These are phyloP conservation scores for Aptenodytes patagonicus DNA, from an alignment of 2,113 vertebrate species.

Conservation along the genomic window DNA sequence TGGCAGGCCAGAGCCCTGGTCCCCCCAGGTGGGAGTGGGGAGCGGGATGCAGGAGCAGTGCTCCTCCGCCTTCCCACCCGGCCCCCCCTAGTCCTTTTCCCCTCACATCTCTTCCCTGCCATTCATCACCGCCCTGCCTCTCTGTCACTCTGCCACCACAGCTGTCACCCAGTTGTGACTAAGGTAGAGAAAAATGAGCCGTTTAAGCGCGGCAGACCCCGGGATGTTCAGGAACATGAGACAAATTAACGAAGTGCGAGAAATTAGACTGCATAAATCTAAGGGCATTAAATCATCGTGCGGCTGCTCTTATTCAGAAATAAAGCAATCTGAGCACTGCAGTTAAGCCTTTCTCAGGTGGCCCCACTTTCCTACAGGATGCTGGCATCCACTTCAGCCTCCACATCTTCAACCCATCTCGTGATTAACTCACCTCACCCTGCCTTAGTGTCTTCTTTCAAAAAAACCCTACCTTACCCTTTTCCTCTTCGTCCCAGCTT, in stretches of 20 bases:
- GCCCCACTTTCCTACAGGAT: fast-evolving
- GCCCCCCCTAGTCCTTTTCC: background rate
- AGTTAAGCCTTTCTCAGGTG: background rate
- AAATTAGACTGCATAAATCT: constrained; percentile 35
- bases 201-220: background rate
- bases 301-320: background rate
- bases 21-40: background rate
- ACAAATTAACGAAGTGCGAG: constrained; percentile 17
- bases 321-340: background rate
- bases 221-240: background rate
- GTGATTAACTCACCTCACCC: background rate
- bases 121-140: background rate
- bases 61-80: background rate
- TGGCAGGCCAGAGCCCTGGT: too few relatives aligned
- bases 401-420: background rate
- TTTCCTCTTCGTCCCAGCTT: background rate
- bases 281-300: background rate
- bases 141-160: background rate
- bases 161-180: background rate
- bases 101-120: background rate
- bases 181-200: background rate
- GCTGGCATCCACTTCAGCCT: background rate
- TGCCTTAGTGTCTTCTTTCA: background rate
- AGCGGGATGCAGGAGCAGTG: background rate
- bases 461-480: background rate